phyloP scores from a whole-genome alignment of 2,888 invertebrate species.

The Xylocampa areola region DNA sequence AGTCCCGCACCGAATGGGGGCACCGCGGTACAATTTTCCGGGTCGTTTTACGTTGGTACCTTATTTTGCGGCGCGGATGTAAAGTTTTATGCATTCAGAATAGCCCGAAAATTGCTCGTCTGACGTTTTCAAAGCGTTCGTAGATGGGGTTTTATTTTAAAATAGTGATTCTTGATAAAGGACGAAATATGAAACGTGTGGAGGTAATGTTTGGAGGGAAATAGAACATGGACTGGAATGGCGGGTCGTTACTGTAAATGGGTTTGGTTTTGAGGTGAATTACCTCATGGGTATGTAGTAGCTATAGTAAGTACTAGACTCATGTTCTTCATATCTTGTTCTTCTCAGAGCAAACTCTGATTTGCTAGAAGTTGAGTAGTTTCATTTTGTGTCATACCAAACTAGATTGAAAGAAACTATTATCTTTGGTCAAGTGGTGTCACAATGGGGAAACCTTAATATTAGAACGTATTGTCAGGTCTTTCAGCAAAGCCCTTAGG shows the following conservation, averaged over 20 bases:
- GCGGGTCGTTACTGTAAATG: constrained; percentile 43
- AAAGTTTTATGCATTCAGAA: constrained; percentile 85
- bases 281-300: too few species aligned
- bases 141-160: constrained; percentile 66
- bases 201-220: constrained; percentile 52
- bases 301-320: too few species aligned
- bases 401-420: too few species aligned
- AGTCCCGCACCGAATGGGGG: constrained; percentile 13
- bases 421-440: too few species aligned
- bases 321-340: too few species aligned
- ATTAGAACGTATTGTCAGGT: too few species aligned
- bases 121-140: constrained; percentile 76
- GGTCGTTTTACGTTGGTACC: constrained; percentile 65
- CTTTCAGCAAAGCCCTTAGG: neutral
- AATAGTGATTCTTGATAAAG: constrained; percentile 60
- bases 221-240: constrained; percentile 40
- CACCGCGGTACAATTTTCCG: constrained; percentile 32
- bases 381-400: too few species aligned
- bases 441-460: too few species aligned
- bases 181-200: constrained; percentile 54
- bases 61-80: constrained; percentile 73
- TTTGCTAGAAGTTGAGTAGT: too few species aligned
- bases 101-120: constrained; percentile 84
- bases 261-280: neutral
- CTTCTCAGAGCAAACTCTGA: too few species aligned